Base-by-base conservation (phyloP, 2,888 invertebrate genomes). In the Meloe dianella region DNA sequence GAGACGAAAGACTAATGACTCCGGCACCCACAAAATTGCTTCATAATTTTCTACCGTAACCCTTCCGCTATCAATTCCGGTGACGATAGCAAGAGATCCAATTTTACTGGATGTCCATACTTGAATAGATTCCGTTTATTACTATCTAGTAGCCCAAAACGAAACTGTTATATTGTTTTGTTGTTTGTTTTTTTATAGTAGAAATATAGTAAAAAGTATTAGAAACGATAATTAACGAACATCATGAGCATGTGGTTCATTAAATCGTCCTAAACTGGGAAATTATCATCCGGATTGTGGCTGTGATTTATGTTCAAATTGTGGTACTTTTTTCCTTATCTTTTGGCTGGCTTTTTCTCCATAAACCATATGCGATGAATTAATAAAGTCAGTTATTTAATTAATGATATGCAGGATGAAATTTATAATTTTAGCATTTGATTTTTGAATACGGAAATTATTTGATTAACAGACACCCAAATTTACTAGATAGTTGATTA, bases 41-140 rank as follows among this genome's bases (percentile, higher is more conserved):
- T 83, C 83, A 83, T 83, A 83, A 83, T 83, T 83, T 83, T 81
- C 82, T 79, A 79, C 72, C 77, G 80, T 81, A 82, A 82, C 83
- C 82, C 81, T 82, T 82, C 80, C 80, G 80, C 81, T 81, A 83
- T 83, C 82, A 82, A 82, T 82, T 82, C 77, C 74, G 74, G 74
- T 74, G 75, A 51, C 77, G 79, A 78, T 75, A 73, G 77, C 73
- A 65, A 20, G 47, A 72, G 71, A 75, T 74, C 77, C 74, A 72
- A 71, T 73, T 75, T 68, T 17, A 47, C 70, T 74, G 78, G 78
- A 75, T 77, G 77, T 20, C 78, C 71, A 78, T 77, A 77, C 78
- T 79, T 78, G 79, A 78, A 78, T 80, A 80, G 79, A 74, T 76
- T 47, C 47, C 47, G 20, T 47, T 47, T 47, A 20, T 47, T 47